Base-by-base conservation (phyloP, 2,888 invertebrate genomes). In the Ormyrus rosae region DNA sequence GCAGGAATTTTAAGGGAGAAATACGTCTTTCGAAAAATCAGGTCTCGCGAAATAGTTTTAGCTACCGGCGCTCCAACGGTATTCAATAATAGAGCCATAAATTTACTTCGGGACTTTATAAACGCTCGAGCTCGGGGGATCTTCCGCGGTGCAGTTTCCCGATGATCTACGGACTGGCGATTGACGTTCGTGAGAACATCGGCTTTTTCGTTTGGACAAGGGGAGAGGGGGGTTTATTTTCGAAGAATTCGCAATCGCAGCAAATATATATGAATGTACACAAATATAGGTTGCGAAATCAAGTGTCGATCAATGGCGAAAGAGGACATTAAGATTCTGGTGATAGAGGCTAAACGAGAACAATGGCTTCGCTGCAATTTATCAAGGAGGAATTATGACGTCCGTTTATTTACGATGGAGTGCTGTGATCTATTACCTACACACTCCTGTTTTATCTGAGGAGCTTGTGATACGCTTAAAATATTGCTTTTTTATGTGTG, bases 1-100 rank as follows among this genome's bases (percentile, higher is more conserved):
- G 34, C 34, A 0, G 34, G 34, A 34, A 34, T 34, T 34, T 34
- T 70, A 46, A 58, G 56, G 58, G 58, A 58, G n/a, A 45, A 51
- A 60, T 60, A 51, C 61, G n/a, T 11, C 8, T 34, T 3, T 13
- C 9, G 51, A 34, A 48, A 71, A 65, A 55, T 72, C 60, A 53
- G 13, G 78, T 60, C 58, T 51, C 4, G 13, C 11, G 34, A 4
- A 55, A 61, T 56, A 56, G 56, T 56, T 70, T 72, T 63, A 67
- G 68, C 67, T 78, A 68, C 72, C 68, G 72, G 71, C 60, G 45
- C 10, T 65, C 53, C 73, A 74, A 61, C 64, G 70, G 64, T 67
- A 80, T 76, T 80, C 80, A 76, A 80, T 80, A 80, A 80, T 80
- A 76, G 68, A 76, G 71, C 71, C 68, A 76, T 80, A 80, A 80